A percentile compares a stretch with the other conserved stretches of the same genome.
phyloP scores from a whole-genome alignment of 2,113 vertebrate species.

The Neodontobutis hainanensis region DNA sequence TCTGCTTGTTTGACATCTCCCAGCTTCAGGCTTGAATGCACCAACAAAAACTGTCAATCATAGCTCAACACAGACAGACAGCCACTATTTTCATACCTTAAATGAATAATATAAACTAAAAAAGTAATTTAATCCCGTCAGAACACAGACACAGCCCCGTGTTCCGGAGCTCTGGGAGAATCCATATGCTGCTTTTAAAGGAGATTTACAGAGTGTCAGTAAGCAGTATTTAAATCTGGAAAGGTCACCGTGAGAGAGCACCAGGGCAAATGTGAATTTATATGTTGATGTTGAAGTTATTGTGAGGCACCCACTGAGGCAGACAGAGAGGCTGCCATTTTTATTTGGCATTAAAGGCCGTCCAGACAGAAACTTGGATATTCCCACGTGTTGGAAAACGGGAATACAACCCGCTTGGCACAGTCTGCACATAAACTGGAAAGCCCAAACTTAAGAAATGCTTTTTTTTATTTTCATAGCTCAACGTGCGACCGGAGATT shows the following conservation, averaged over 20 bases:
- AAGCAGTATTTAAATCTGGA: constrained; percentile 13
- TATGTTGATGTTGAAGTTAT: constrained; percentile 46
- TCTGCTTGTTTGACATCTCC: too few species aligned
- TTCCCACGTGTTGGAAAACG: constrained; percentile 44
- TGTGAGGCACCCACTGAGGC: constrained; percentile 10
- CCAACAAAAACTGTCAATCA: too few species aligned
- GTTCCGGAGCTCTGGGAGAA: constrained; percentile 22
- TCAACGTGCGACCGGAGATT: constrained; percentile 23
- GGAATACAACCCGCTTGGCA: constrained; percentile 36
- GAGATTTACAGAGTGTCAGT: constrained; percentile 18
- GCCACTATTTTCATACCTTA: too few species aligned
- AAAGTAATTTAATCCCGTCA: too few species aligned
- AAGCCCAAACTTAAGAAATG: constrained; percentile 15
- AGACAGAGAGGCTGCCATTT: constrained; percentile 33
- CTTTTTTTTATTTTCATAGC: constrained; percentile 22
- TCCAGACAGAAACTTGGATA: constrained; percentile 45
- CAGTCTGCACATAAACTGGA: constrained; percentile 19
- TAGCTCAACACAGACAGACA: too few species aligned
- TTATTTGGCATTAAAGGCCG: constrained; percentile 22
- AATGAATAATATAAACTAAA: too few species aligned
- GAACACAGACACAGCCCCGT: too few species aligned
- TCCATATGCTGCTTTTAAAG: constrained; percentile 1
- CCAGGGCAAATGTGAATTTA: constrained; percentile 13
- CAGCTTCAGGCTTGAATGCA: too few species aligned
- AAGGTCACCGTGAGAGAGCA: constrained; percentile 7